Percentiles rank a stretch among this genome's conserved stretches.
phyloP scores from a whole-genome alignment of 2,888 invertebrate genomes.

The Lasioglossum marginatum region DNA sequence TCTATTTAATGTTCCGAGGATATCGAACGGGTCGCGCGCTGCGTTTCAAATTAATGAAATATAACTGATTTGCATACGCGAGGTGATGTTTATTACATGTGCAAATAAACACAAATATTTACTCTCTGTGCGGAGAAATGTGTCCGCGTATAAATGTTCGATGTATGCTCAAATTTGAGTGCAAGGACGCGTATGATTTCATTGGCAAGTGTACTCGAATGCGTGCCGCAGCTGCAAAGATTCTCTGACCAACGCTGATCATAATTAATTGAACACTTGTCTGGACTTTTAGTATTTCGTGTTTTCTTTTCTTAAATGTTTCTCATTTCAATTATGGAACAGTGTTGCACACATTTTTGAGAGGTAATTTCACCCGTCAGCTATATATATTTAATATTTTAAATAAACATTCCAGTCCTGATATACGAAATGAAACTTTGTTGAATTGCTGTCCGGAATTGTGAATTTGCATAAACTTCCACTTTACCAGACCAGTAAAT shows the following conservation, averaged over 20 bases:
- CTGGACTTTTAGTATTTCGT: background rate
- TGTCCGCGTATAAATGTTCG: background rate
- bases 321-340: background rate
- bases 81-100: background rate
- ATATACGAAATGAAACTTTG: too few species aligned
- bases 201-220: background rate
- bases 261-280: background rate
- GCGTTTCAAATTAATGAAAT: background rate
- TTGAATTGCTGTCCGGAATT: background rate
- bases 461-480: background rate
- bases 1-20: background rate
- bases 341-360: too few species aligned
- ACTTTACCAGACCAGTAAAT: too few species aligned
- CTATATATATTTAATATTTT: too few species aligned
- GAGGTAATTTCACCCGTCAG: too few species aligned
- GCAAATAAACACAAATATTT: constrained; percentile 6
- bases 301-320: background rate
- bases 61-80: constrained; percentile 2
- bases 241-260: background rate
- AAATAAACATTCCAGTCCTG: too few species aligned
- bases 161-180: background rate
- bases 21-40: background rate
- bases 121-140: background rate
- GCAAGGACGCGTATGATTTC: background rate
- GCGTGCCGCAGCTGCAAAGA: background rate